Percentiles rank a stretch among this genome's conserved stretches.
Evolutionary conservation across 2,888 invertebrate species (phyloP).

Genomic region (Agrotis segetum): DNA sequence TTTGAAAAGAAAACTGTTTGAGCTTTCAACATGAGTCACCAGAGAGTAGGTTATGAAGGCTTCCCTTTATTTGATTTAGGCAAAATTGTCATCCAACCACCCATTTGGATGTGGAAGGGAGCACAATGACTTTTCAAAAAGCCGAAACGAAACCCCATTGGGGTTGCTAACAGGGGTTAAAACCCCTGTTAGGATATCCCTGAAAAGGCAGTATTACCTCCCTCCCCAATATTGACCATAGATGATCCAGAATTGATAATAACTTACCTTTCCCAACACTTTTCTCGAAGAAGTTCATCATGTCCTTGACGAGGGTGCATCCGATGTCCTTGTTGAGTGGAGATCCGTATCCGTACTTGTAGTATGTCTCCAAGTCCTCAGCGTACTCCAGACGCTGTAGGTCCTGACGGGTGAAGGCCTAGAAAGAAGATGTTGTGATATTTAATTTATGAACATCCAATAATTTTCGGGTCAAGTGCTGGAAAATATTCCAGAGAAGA

Average conservation of each 20-base stretch:
- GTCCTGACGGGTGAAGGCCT: constrained; percentile 94
- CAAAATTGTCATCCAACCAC: no score
- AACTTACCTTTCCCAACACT: constrained; percentile 85
- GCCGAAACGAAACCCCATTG: not conserved
- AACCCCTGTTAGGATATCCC: not conserved
- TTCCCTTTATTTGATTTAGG: no score
- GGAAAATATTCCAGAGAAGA: no score
- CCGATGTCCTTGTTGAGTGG: constrained; percentile 92
- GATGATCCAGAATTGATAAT: no score
- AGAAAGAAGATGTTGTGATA: constrained; percentile 19
- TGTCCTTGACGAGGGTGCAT: constrained; percentile 94
- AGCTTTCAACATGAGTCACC: no score
- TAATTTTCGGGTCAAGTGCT: no score
- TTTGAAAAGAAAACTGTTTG: no score
- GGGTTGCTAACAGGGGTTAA: no score
- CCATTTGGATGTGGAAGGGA: no score
- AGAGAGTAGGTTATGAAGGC: no score
- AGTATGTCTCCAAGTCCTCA: constrained; percentile 94
- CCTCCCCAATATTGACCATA: no score
- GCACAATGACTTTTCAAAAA: not conserved
- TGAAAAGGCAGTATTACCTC: not conserved
- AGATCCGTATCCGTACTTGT: constrained; percentile 94
- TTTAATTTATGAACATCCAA: no score
- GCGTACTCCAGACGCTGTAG: constrained; percentile 94
- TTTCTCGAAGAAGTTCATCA: constrained; percentile 93